A percentile compares a stretch with the other conserved stretches of the same genome.
Evolutionary conservation across 2,797 vertebrate genomes (phyloP).

Genomic region (Potorous gilbertii): DNA sequence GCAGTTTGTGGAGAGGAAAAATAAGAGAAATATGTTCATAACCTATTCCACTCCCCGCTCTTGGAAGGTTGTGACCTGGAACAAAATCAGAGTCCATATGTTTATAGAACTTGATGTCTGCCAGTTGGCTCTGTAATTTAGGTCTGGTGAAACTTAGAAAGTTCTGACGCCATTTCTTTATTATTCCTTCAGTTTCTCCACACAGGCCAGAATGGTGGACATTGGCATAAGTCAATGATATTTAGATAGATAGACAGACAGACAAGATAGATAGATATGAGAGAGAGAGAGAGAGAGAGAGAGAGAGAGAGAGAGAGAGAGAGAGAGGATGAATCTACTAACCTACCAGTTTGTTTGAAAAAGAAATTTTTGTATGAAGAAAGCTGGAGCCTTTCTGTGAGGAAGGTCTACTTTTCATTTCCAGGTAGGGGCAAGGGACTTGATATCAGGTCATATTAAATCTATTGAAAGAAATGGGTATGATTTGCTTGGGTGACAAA

Average conservation of each 20-base stretch:
- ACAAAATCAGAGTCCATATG: background rate
- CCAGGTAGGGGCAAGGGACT: background rate
- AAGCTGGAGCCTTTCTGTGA: background rate
- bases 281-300: too few species aligned
- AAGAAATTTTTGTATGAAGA: background rate
- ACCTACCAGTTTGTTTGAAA: background rate
- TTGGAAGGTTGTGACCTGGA: conserved; percentile 19
- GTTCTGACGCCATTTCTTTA: conserved; percentile 20
- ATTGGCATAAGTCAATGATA: background rate
- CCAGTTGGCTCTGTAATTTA: conserved; percentile 9
- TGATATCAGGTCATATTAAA: background rate
- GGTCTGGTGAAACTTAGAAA: conserved; percentile 1
- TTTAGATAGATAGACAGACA: background rate
- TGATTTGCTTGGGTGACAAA: background rate
- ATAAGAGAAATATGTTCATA: background rate
- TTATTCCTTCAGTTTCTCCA: conserved; percentile 15
- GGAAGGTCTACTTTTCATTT: background rate
- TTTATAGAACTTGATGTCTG: conserved; percentile 2
- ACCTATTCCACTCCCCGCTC: background rate
- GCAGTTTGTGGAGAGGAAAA: conserved; percentile 7
- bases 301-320: background rate
- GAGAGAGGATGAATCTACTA: background rate
- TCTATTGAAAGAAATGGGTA: background rate
- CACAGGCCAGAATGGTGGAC: conserved; percentile 8
- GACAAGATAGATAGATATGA: too few species aligned